A percentile compares a stretch with the other conserved stretches of the same genome.
phyloP scores from a whole-genome alignment of 1,140 invertebrate species.

The Chelonus insularis region DNA sequence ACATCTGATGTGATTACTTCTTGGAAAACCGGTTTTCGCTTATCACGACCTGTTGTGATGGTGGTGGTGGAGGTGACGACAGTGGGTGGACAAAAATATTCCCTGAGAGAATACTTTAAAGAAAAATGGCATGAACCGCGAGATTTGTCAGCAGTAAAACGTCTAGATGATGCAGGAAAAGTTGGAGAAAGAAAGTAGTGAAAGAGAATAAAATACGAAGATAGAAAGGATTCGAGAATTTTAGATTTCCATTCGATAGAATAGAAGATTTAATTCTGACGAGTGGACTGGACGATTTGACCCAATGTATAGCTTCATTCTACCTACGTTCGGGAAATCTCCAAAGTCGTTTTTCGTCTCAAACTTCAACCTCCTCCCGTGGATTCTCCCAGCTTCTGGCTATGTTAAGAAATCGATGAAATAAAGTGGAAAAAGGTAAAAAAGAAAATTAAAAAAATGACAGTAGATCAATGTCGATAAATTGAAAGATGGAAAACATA shows the following conservation, averaged over 20 bases:
- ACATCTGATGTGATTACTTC: background rate
- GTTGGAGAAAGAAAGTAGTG: background rate
- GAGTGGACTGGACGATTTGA: slow-evolving; percentile 19
- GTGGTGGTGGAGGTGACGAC: background rate
- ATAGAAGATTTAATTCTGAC: slow-evolving; percentile 22
- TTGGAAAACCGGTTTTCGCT: slow-evolving; percentile 20
- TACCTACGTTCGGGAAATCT: slow-evolving; percentile 1
- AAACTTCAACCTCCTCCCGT: background rate
- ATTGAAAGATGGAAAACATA: background rate
- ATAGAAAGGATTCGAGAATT: background rate
- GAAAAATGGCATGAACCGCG: background rate
- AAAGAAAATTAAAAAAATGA: slow-evolving; percentile 4
- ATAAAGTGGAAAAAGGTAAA: background rate
- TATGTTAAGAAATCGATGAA: background rate
- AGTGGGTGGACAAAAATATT: slow-evolving; percentile 8
- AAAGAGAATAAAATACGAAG: slow-evolving; percentile 2
- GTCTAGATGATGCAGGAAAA: slow-evolving; percentile 3
- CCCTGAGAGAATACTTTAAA: slow-evolving; percentile 15
- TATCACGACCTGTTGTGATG: slow-evolving; percentile 5
- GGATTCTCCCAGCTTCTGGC: background rate
- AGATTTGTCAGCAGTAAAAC: background rate
- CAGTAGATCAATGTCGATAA: slow-evolving; percentile 1
- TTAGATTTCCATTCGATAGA: slow-evolving; percentile 25
- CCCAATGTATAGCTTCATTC: background rate
- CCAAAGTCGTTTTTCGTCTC: background rate